These are phyloP conservation scores for Myodes glareolus DNA, from an alignment of 2,113 vertebrate genomes.

Conservation along the genomic window DNA sequence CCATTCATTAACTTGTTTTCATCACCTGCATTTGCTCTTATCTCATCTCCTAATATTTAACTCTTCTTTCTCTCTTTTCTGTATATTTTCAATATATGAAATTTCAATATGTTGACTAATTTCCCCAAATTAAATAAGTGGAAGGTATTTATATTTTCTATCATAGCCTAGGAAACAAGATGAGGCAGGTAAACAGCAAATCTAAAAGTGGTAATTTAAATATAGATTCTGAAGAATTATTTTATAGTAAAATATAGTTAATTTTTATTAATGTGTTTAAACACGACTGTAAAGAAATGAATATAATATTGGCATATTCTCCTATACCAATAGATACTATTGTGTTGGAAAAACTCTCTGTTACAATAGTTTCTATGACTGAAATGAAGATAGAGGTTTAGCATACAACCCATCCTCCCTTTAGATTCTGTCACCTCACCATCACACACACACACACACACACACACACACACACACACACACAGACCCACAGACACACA, in stretches of 20 bases:
- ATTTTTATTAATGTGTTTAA: not conserved
- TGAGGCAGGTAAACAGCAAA: not conserved
- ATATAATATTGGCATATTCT: not conserved
- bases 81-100: not conserved
- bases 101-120: not conserved
- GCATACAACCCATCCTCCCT: not conserved
- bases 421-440: not conserved
- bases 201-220: not conserved
- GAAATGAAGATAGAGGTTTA: not conserved
- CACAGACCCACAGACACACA: not conserved
- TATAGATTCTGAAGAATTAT: not conserved
- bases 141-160: not conserved
- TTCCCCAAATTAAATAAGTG: not conserved
- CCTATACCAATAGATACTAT: not conserved
- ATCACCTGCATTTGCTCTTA: not conserved
- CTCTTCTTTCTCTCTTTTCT: not conserved
- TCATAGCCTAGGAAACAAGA: not conserved
- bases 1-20: not conserved
- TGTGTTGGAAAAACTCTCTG: not conserved
- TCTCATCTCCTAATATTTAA: not conserved
- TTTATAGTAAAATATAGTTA: slow-evolving; percentile 13
- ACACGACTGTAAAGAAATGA: slow-evolving; percentile 18
- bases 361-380: slow-evolving; percentile 12
- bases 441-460: not conserved
- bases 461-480: not conserved